Conservation (phyloP, 2,113 vertebrate species). For the Caracal caracal region DNA sequence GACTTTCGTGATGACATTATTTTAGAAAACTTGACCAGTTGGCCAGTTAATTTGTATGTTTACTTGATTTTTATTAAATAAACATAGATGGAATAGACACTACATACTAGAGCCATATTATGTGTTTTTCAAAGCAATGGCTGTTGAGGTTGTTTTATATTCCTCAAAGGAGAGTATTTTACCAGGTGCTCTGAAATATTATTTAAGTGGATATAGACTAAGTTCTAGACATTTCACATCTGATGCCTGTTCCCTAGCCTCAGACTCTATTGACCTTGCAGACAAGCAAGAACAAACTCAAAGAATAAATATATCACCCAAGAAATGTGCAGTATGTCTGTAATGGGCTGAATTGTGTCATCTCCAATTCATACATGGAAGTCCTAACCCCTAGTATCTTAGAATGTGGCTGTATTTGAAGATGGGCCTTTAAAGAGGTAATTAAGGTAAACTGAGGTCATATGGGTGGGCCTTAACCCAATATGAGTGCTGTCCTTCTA, state of each 20-base stretch:
- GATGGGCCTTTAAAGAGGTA: background rate
- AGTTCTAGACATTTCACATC: background rate
- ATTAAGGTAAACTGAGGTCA: background rate
- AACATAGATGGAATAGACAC: background rate
- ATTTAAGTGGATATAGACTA: background rate
- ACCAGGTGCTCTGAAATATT: conserved; percentile 14
- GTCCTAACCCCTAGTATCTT: background rate
- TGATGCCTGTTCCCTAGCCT: background rate
- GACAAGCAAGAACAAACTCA: background rate
- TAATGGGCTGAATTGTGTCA: background rate
- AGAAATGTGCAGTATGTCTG: background rate
- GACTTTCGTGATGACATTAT: background rate
- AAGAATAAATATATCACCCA: background rate
- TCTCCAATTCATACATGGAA: background rate
- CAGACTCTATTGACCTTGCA: background rate
- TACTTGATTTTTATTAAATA: conserved; percentile 39
- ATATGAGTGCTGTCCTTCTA: background rate
- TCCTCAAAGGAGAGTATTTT: conserved; percentile 17
- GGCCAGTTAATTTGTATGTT: conserved; percentile 31
- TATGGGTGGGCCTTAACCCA: background rate
- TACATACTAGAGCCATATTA: background rate
- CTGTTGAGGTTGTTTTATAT: background rate
- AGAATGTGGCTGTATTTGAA: background rate
- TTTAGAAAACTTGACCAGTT: conserved; percentile 32
- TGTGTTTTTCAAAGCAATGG: background rate